Evolutionary conservation across 2,888 invertebrate genomes (phyloP).

Genomic region (Bugulina stolonifera): DNA sequence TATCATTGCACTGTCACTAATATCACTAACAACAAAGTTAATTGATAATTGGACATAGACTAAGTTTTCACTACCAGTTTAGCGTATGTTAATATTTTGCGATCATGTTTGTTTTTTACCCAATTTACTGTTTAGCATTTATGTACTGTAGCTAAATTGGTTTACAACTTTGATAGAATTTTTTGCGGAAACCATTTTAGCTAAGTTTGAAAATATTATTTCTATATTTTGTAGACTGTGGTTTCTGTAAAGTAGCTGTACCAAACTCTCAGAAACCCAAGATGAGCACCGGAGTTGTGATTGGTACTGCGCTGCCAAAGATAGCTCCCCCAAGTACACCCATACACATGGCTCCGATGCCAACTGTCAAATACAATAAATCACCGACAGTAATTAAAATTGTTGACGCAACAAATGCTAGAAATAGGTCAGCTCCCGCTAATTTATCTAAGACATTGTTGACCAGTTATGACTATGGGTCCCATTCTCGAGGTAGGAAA

Average conservation of each 20-base stretch:
- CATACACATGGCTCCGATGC: constrained; percentile 29
- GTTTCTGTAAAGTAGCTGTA: constrained; percentile 18
- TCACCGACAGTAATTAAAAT: neutral
- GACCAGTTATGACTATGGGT: constrained; percentile 34
- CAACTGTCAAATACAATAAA: constrained; percentile 3
- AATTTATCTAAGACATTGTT: constrained; percentile 1
- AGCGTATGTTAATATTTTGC: too few relatives aligned
- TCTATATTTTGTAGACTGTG: constrained; percentile 18
- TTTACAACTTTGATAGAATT: too few relatives aligned
- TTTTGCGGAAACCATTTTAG: too few relatives aligned
- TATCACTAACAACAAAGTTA: too few relatives aligned
- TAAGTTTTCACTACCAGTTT: too few relatives aligned
- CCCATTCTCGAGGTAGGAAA: constrained; percentile 33
- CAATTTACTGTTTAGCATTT: too few relatives aligned
- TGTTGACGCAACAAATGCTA: neutral
- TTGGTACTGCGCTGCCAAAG: constrained; percentile 37
- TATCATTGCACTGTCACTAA: too few relatives aligned
- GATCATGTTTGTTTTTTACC: too few relatives aligned
- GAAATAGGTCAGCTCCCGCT: constrained; percentile 13
- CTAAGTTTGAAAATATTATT: too few relatives aligned
- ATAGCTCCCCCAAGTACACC: constrained; percentile 37
- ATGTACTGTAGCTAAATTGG: too few relatives aligned
- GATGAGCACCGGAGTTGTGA: constrained; percentile 26
- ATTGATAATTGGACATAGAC: too few relatives aligned
- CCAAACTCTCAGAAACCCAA: neutral